Conservation (phyloP, 2,888 invertebrate genomes). For the Orthonychiurus folsomi region DNA sequence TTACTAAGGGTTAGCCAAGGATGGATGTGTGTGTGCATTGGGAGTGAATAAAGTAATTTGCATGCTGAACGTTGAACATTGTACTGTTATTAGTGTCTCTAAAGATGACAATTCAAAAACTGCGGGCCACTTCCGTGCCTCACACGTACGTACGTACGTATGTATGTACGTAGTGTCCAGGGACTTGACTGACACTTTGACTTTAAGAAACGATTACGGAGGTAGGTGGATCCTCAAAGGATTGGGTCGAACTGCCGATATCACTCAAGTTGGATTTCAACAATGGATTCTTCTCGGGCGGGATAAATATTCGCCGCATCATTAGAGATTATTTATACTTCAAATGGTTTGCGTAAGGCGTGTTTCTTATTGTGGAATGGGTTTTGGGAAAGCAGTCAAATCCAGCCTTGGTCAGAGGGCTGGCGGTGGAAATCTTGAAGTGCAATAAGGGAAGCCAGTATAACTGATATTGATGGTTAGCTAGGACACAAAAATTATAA, state of each 20-base stretch:
- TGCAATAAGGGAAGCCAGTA: no score
- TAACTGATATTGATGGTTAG: no score
- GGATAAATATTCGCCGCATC: background rate
- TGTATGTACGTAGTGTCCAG: background rate
- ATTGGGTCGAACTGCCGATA: background rate
- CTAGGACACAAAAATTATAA: no score
- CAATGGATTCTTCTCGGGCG: background rate
- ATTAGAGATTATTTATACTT: background rate
- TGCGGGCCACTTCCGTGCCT: background rate
- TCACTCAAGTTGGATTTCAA: background rate
- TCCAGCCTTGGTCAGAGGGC: no score
- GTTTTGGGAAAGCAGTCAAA: no score
- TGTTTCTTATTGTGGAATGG: no score
- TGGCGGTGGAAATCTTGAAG: no score
- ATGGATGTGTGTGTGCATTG: no score
- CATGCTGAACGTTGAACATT: background rate
- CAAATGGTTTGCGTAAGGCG: no score
- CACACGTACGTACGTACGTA: background rate
- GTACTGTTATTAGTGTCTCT: background rate
- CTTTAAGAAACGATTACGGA: no score
- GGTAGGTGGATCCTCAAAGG: background rate
- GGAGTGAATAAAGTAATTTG: background rate
- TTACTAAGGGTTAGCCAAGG: no score
- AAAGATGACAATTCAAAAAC: background rate
- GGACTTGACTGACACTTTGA: no score